Conservation (phyloP, 2,113 vertebrate genomes). For the Gasterosteus nipponicus region DNA sequence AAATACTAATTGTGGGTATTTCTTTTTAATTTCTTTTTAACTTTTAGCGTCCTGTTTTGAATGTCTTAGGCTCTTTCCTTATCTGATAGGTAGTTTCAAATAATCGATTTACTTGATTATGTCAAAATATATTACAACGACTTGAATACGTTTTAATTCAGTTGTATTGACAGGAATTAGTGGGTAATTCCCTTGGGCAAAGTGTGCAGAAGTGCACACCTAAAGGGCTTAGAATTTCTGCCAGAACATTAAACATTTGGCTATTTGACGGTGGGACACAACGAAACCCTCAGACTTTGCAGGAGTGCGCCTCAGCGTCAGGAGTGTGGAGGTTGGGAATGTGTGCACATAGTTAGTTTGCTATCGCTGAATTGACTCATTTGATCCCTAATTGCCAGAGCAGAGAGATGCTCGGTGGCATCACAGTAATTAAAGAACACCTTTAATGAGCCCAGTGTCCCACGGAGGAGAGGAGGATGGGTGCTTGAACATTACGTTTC, state of each 20-base stretch:
- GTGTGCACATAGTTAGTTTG: constrained; percentile 15
- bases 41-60: not conserved
- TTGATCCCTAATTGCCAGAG: constrained; percentile 50
- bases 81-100: too few species aligned
- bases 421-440: constrained; percentile 64
- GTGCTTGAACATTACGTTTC: constrained; percentile 14
- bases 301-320: not conserved
- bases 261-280: not conserved
- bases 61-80: not conserved
- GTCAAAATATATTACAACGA: too few species aligned
- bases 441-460: constrained; percentile 52
- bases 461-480: constrained; percentile 26
- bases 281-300: not conserved
- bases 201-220: not conserved
- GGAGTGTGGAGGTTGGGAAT: not conserved
- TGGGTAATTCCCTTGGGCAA: not conserved
- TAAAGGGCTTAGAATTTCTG: not conserved
- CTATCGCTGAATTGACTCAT: constrained; percentile 29
- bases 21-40: not conserved
- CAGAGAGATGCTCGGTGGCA: constrained; percentile 46
- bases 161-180: not conserved
- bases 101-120: too few species aligned
- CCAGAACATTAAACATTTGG: not conserved
- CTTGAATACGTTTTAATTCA: too few species aligned
- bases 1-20: too few species aligned